Evolutionary conservation across 1,140 invertebrate genomes (phyloP).

Genomic region (Panulirus ornatus): DNA sequence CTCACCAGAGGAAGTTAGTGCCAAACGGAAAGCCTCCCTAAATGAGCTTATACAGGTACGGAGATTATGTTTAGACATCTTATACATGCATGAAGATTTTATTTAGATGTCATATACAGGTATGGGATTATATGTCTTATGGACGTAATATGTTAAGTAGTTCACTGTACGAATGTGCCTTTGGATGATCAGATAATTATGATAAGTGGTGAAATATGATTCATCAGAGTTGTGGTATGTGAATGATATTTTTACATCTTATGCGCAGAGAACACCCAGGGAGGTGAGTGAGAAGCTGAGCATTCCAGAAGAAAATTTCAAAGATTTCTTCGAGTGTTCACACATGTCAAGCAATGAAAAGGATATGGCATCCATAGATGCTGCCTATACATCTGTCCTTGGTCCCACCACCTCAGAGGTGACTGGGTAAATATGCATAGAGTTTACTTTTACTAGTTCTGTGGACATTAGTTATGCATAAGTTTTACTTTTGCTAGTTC

Average conservation of each 20-base stretch:
- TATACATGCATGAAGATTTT: too few species aligned
- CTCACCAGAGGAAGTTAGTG: constrained; percentile 85
- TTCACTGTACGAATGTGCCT: too few species aligned
- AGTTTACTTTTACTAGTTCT: too few species aligned
- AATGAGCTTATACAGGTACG: constrained; percentile 81
- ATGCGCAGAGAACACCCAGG: constrained; percentile 82
- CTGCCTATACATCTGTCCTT: constrained; percentile 89
- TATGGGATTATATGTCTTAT: too few species aligned
- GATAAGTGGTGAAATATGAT: too few species aligned
- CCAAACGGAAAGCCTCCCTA: constrained; percentile 86
- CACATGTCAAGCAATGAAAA: constrained; percentile 83
- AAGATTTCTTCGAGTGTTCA: constrained; percentile 84
- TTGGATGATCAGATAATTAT: too few species aligned
- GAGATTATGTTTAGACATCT: background rate
- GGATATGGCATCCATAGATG: constrained; percentile 89
- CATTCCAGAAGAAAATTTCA: constrained; percentile 80
- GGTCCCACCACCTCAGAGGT: constrained; percentile 94
- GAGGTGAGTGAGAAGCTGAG: constrained; percentile 85
- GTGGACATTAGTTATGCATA: too few species aligned
- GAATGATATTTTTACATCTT: background rate
- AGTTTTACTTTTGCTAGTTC: too few species aligned
- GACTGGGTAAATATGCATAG: constrained; percentile 78
- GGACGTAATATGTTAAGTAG: too few species aligned
- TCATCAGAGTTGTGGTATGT: too few species aligned
- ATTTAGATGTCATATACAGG: too few species aligned